Evolutionary conservation across 2,888 invertebrate genomes (phyloP).

Genomic region (Lochmaea crataegi): DNA sequence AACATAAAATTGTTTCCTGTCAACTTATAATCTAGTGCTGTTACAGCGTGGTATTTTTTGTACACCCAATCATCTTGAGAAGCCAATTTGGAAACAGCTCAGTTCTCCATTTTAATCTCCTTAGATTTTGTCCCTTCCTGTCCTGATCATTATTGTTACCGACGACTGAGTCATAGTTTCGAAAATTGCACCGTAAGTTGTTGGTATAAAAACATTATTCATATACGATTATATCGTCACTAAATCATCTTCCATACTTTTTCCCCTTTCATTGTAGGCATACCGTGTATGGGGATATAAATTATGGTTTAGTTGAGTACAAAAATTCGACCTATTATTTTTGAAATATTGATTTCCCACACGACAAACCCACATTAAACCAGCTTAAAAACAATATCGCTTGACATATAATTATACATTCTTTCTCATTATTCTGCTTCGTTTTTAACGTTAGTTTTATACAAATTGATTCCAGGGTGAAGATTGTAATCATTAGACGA

Average conservation of each 20-base stretch:
- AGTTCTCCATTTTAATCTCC: too few species aligned
- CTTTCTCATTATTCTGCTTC: background rate
- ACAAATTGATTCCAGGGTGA: background rate
- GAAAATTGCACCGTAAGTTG: background rate
- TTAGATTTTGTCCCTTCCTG: too few species aligned
- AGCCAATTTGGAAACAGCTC: too few species aligned
- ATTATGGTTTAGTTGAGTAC: background rate
- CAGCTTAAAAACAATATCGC: background rate
- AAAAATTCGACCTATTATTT: background rate
- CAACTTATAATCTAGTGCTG: too few species aligned
- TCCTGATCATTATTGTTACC: too few species aligned
- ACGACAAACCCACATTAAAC: slow-evolving; percentile 17
- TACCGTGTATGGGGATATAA: background rate
- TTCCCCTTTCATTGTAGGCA: background rate
- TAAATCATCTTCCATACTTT: background rate
- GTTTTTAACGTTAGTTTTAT: background rate
- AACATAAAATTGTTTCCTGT: too few species aligned
- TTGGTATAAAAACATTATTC: background rate
- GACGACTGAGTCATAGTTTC: background rate
- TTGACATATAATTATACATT: slow-evolving; percentile 8
- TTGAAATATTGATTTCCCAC: slow-evolving; percentile 11
- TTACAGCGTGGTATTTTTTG: too few species aligned
- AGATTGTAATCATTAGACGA: background rate
- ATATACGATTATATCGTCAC: background rate
- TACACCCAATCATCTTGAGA: too few species aligned